Conservation (phyloP, 2,797 vertebrate species). For the Dermochelys coriacea region DNA sequence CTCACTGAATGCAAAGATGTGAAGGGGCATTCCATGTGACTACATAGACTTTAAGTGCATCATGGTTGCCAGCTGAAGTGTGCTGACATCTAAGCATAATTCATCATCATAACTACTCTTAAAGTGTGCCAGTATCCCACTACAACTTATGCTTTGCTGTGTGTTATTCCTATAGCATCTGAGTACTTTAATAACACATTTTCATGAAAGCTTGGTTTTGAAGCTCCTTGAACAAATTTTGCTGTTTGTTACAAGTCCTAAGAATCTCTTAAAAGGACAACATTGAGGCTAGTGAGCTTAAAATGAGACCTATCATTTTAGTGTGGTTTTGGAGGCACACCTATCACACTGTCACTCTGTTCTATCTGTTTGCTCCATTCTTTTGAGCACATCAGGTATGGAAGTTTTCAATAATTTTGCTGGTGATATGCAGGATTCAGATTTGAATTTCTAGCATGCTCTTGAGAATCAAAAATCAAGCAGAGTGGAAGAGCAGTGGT, state of each 20-base stretch:
- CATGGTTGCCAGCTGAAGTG: background rate
- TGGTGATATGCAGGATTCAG: rapidly evolving
- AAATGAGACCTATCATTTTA: background rate
- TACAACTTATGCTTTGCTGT: background rate
- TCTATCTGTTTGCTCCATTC: background rate
- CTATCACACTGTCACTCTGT: background rate
- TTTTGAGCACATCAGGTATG: background rate
- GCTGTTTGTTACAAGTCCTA: background rate
- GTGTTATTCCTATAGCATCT: background rate
- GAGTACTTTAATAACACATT: background rate
- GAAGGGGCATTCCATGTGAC: background rate
- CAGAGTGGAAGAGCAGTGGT: background rate
- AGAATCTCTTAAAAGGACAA: background rate
- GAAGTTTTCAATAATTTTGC: rapidly evolving
- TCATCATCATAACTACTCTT: background rate
- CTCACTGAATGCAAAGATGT: background rate
- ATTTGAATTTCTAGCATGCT: background rate
- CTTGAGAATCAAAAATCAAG: background rate
- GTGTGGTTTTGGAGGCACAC: background rate
- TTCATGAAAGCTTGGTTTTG: background rate
- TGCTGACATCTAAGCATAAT: background rate
- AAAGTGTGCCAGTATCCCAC: background rate
- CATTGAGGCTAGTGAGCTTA: background rate
- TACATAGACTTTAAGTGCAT: background rate
- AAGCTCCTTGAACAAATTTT: background rate